These are phyloP conservation scores for Ivindomyrus marchei DNA, from an alignment of 2,113 vertebrate species.

Conservation along the genomic window DNA sequence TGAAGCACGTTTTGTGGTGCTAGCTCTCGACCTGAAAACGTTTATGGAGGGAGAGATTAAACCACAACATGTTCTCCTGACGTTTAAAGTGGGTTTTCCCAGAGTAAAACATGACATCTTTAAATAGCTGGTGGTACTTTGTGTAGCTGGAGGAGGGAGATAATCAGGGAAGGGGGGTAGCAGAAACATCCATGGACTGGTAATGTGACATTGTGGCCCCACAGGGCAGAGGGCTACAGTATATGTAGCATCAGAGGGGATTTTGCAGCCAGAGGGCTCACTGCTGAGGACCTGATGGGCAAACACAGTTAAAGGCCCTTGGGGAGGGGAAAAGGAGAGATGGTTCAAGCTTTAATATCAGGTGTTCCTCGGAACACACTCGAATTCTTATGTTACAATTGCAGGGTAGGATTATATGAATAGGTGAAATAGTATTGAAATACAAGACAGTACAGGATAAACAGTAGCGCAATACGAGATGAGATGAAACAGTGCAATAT, in stretches of 20 bases:
- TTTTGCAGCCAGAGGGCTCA: background rate
- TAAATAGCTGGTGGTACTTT: background rate
- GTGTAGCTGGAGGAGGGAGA: background rate
- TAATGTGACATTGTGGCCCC: background rate
- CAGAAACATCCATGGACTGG: background rate
- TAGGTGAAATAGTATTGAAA: background rate
- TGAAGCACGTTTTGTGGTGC: background rate
- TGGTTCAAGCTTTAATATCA: background rate
- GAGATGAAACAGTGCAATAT: background rate
- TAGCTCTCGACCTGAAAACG: background rate
- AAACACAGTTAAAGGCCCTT: background rate
- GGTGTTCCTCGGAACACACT: background rate
- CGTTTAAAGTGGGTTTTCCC: background rate
- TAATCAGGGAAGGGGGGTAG: background rate
- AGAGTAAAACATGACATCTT: background rate
- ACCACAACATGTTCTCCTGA: background rate
- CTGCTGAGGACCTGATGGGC: background rate
- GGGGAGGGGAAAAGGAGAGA: background rate
- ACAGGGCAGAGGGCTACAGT: background rate
- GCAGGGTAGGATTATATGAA: background rate
- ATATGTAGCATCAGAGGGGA: background rate
- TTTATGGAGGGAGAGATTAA: background rate
- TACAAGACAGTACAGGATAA: background rate
- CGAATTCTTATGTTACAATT: background rate
- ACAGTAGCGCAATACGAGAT: background rate